phyloP scores from a whole-genome alignment of 2,888 invertebrate species.

The Agrilus cyanescens region DNA sequence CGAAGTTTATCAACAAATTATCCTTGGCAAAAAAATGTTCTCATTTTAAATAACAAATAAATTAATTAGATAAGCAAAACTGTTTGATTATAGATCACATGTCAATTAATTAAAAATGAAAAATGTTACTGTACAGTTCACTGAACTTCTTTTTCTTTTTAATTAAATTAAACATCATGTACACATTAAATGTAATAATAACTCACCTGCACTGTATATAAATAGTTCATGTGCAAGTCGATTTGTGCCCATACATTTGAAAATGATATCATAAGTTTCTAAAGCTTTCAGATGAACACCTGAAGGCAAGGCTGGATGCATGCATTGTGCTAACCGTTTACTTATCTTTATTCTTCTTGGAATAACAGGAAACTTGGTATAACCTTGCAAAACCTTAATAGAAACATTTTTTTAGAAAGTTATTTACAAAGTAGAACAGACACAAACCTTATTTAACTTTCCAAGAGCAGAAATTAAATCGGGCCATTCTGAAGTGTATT shows the following conservation, averaged over 20 bases:
- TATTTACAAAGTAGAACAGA: neutral
- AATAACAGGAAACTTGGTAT: constrained; percentile 74
- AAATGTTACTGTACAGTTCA: no score
- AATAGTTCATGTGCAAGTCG: constrained; percentile 70
- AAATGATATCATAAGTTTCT: constrained; percentile 84
- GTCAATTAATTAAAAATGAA: no score
- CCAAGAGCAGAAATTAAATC: constrained; percentile 83
- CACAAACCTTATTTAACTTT: constrained; percentile 74
- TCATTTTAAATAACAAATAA: no score
- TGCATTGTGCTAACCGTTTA: constrained; percentile 84
- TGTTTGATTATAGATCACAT: no score
- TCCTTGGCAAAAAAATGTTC: no score
- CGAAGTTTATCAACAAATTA: no score
- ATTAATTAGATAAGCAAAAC: no score
- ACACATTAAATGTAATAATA: neutral
- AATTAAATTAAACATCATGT: neutral
- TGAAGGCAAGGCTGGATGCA: constrained; percentile 83
- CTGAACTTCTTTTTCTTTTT: no score
- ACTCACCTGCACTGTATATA: constrained; percentile 62
- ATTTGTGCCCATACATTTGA: constrained; percentile 75
- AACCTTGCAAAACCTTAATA: constrained; percentile 59
- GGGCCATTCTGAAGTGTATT: constrained; percentile 91
- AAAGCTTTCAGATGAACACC: constrained; percentile 86
- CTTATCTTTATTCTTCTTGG: constrained; percentile 79
- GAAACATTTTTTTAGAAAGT: constrained; percentile 8